Base-by-base conservation (phyloP, 2,888 invertebrate genomes). In the Lithophane semibrunnea region DNA sequence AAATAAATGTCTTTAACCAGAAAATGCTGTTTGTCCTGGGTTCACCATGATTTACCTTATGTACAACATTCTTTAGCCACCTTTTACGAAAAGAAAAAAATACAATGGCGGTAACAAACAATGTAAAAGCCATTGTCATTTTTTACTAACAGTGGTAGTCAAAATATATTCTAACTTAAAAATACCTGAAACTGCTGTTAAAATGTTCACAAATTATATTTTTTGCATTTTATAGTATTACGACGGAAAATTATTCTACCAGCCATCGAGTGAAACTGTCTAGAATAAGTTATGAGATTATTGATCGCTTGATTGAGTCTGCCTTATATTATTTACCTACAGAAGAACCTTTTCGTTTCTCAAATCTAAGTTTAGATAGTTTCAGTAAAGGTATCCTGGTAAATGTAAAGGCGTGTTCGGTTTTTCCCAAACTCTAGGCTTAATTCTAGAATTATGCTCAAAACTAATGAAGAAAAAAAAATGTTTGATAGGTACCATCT, bases 281-380 rank as follows among this genome's bases (percentile, higher is more conserved):
- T 56, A 47, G 47, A 73, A 58, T 73, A 73, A 37, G 24, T 18
- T 18, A 56, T 47, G 10, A 71, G 21, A 73, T 29, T 29, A 69
- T 29, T 70, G 49, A 54, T 24, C 24, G 9, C 21, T 54, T 21
- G 24, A 13, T 73, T n/a, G 2, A 72, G 42, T 68, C 16, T 54
- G 5, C 9, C 16, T 29, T 44, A 21, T 29, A 47, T n/a, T 47
- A 47, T n/a, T 12, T 67, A 52, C 5, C 13, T 18, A 42, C 9
- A 58, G 24, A 58, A 24, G 7, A 58, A 24, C n/a, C 4, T 56
- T 56, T 58, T 24, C 10, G 1, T n/a, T 56, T 56, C n/a, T n/a
- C n/a, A 56, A 12, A 52, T 9, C 21, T 9, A 21, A 2, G 21
- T 18, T 3, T 52, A 52, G 21, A 9, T 52, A 16, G 18, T 67